A percentile compares a stretch with the other conserved stretches of the same genome.
phyloP scores from a whole-genome alignment of 2,888 invertebrate species.

The Philhelius pedissequus region DNA sequence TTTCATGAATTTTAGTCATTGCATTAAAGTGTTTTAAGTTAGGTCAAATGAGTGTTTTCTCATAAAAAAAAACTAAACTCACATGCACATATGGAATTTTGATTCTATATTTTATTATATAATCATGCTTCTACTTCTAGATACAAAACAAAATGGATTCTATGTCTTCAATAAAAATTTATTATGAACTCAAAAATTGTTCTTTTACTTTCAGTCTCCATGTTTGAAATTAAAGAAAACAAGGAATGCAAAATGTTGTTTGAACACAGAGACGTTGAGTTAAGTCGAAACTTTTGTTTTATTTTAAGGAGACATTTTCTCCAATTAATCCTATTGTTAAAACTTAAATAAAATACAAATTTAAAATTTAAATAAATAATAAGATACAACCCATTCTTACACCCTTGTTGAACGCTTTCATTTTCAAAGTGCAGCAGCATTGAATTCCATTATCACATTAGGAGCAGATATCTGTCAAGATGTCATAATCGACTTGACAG shows the following conservation, averaged over 20 bases:
- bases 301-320: background rate
- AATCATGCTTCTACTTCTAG: background rate
- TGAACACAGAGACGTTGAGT: background rate
- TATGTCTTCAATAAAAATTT: no score
- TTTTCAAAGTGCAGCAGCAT: constrained; percentile 63
- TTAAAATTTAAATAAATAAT: background rate
- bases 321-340: background rate
- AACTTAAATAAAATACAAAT: background rate
- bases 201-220: background rate
- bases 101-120: no score
- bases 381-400: constrained; percentile 27
- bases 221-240: background rate
- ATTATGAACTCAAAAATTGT: background rate
- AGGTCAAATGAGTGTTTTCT: no score
- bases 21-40: no score
- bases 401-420: constrained; percentile 26
- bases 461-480: constrained; percentile 77
- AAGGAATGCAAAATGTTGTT: background rate
- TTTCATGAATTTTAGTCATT: no score
- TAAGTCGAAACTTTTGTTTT: constrained; percentile 12
- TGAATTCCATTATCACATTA: constrained; percentile 65
- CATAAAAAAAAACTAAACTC: no score
- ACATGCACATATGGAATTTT: no score
- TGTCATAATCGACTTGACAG: constrained; percentile 81
- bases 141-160: no score